Evolutionary conservation across 2,888 invertebrate species (phyloP).

Genomic region (Orgyia antiqua): DNA sequence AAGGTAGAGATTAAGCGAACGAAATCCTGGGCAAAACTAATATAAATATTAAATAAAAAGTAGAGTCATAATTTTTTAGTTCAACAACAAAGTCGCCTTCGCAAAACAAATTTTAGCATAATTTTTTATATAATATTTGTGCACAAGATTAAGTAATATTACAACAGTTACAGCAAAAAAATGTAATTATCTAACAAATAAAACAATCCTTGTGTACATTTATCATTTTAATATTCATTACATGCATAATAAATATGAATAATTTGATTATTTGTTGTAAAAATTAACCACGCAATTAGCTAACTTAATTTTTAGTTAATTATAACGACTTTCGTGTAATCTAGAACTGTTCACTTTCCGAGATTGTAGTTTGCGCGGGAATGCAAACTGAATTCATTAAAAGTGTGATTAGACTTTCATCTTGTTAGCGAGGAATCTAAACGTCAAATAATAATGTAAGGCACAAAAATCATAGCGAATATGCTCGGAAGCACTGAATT

Average conservation of each 20-base stretch:
- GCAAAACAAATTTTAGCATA: too few relatives aligned
- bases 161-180: background rate
- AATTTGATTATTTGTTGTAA: constrained; percentile 7
- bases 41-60: too few relatives aligned
- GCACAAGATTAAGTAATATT: background rate
- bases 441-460: constrained; percentile 53
- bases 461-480: constrained; percentile 56
- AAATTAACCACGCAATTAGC: constrained; percentile 2
- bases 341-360: constrained; percentile 34
- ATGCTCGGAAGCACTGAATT: constrained; percentile 41
- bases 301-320: constrained; percentile 17
- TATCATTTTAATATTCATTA: background rate
- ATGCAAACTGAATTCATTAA: constrained; percentile 51
- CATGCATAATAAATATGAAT: constrained; percentile 6
- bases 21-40: too few relatives aligned
- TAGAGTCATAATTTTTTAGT: too few relatives aligned
- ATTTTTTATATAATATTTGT: too few relatives aligned
- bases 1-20: too few relatives aligned
- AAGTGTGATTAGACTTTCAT: constrained; percentile 66
- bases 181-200: background rate
- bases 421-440: constrained; percentile 60
- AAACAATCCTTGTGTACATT: background rate
- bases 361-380: constrained; percentile 34
- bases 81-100: too few relatives aligned
- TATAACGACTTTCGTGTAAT: constrained; percentile 31